Evolutionary conservation across 1,140 invertebrate species (phyloP).

Genomic region (Amphibalanus amphitrite): DNA sequence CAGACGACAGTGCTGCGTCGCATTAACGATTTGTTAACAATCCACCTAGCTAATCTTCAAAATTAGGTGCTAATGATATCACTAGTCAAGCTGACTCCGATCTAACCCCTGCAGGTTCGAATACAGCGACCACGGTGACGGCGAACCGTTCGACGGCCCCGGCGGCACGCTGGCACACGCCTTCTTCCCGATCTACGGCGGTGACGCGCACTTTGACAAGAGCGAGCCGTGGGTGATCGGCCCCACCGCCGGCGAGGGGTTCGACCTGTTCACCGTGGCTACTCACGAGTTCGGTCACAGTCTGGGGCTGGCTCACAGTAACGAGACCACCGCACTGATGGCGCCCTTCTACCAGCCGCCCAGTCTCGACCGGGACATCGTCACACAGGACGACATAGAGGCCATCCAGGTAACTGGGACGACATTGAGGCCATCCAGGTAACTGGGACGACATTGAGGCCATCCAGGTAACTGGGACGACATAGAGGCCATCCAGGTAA

Average conservation of each 20-base stretch:
- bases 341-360: conserved; percentile 87
- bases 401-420: conserved; percentile 50
- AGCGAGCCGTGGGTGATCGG: conserved; percentile 26
- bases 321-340: conserved; percentile 74
- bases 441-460: too few relatives aligned
- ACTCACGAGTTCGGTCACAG: conserved; percentile 91
- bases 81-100: too few relatives aligned
- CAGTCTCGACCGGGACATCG: conserved; percentile 58
- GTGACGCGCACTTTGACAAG: conserved; percentile 28
- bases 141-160: conserved; percentile 22
- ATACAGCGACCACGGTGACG: conserved; percentile 19
- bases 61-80: too few relatives aligned
- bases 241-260: conserved; percentile 15
- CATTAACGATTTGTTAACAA: too few relatives aligned
- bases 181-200: conserved; percentile 24
- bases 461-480: too few relatives aligned
- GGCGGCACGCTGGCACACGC: conserved; percentile 28
- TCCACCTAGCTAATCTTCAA: too few relatives aligned
- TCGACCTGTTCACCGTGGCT: conserved; percentile 67
- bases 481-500: too few relatives aligned
- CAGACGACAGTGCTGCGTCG: too few relatives aligned
- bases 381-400: conserved; percentile 58
- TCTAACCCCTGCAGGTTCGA: too few relatives aligned
- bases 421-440: too few relatives aligned
- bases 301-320: conserved; percentile 74